These are phyloP conservation scores for Eulacestoma nigropectus DNA, from an alignment of 2,113 vertebrate species.

Conservation along the genomic window DNA sequence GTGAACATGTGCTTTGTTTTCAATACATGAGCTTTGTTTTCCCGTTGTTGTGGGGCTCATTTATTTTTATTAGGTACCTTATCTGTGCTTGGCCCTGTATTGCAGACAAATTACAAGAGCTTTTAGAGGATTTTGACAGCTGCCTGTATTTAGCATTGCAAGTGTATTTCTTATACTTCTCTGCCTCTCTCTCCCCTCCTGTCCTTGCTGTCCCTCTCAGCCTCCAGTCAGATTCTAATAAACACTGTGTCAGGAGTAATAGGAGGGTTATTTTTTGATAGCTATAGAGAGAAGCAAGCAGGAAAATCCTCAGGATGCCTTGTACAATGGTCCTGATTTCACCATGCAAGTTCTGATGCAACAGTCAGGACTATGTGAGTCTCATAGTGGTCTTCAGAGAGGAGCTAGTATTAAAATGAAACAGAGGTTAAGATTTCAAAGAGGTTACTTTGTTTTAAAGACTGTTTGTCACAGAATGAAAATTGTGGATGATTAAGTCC, in stretches of 20 bases:
- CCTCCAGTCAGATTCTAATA: not conserved
- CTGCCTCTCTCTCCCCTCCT: not conserved
- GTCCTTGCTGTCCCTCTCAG: rapidly evolving
- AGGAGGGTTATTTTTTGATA: not conserved
- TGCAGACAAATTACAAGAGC: not conserved
- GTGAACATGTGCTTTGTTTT: not conserved
- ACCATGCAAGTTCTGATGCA: not conserved
- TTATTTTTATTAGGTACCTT: not conserved
- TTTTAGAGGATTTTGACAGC: not conserved
- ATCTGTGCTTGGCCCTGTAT: not conserved
- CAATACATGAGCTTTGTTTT: not conserved
- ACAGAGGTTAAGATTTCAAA: not conserved
- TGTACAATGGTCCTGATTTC: not conserved
- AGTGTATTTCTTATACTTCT: not conserved
- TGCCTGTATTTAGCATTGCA: not conserved
- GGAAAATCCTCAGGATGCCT: not conserved
- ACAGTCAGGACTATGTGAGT: not conserved
- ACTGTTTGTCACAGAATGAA: not conserved
- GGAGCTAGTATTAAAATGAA: not conserved
- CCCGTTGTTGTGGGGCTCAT: not conserved
- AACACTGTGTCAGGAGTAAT: not conserved
- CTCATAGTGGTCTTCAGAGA: not conserved
- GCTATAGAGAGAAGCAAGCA: not conserved
- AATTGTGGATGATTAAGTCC: not conserved
- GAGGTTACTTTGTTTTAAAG: not conserved